phyloP scores from a whole-genome alignment of 2,797 vertebrate species.

The Sebastes nivosus region DNA sequence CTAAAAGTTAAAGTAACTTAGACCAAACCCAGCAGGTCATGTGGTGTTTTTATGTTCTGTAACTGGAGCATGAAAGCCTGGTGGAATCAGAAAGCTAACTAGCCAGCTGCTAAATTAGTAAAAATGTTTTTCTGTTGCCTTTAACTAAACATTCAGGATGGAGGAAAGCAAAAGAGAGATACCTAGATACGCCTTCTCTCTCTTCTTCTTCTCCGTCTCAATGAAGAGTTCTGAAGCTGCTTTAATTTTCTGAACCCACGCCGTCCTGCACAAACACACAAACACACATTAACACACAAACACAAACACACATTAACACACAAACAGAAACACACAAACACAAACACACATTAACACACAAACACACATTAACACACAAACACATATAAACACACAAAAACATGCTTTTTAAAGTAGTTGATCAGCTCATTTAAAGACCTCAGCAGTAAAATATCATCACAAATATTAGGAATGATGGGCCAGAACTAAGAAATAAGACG shows the following conservation, averaged over 20 bases:
- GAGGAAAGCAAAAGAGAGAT: background rate
- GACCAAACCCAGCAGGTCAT: no score
- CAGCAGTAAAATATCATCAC: background rate
- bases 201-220: constrained; percentile 98
- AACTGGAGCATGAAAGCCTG: no score
- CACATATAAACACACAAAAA: constrained; percentile 26
- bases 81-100: no score
- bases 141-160: background rate
- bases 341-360: background rate
- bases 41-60: rapidly evolving
- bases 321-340: background rate
- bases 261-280: constrained; percentile 85
- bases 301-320: background rate
- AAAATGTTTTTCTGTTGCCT: no score
- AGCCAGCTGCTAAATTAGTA: no score
- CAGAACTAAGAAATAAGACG: background rate
- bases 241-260: constrained; percentile 99
- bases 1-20: no score
- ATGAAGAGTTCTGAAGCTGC: constrained; percentile 98
- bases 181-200: constrained; percentile 98
- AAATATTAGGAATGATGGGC: no score
- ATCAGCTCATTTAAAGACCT: background rate
- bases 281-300: background rate
- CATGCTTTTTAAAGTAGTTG: no score
- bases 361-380: background rate